These are phyloP conservation scores for Perizoma flavofasciatum DNA, from an alignment of 2,888 invertebrate genomes.

Conservation along the genomic window DNA sequence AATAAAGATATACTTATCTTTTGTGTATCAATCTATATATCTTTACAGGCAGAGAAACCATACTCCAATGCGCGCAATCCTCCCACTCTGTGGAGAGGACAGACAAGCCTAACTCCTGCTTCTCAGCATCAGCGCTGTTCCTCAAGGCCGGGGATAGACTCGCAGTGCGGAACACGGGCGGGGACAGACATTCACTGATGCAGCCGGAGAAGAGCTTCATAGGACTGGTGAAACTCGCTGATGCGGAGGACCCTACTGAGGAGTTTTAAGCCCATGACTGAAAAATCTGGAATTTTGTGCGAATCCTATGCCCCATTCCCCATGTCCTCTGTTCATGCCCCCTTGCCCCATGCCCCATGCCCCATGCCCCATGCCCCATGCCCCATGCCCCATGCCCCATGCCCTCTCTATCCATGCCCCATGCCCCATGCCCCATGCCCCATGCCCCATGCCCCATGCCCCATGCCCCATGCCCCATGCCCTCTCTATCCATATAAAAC, in stretches of 20 bases:
- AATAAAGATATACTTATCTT: too few relatives aligned
- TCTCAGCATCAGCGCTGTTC: slow-evolving; percentile 87
- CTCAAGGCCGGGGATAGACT: slow-evolving; percentile 86
- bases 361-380: too few relatives aligned
- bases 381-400: too few relatives aligned
- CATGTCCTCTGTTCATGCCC: too few relatives aligned
- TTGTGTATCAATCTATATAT: too few relatives aligned
- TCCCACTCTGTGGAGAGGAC: slow-evolving; percentile 80
- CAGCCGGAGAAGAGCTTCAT: slow-evolving; percentile 92
- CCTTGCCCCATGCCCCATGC: too few relatives aligned
- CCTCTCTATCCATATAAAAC: too few relatives aligned
- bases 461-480: too few relatives aligned
- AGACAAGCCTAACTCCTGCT: slow-evolving; percentile 89
- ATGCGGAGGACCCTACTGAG: slow-evolving; percentile 70
- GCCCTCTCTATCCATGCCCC: too few relatives aligned
- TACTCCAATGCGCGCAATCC: slow-evolving; percentile 90
- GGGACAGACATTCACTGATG: slow-evolving; percentile 87
- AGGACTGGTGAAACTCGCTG: slow-evolving; percentile 90
- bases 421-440: too few relatives aligned
- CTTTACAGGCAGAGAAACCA: slow-evolving; percentile 72
- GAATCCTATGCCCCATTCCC: too few relatives aligned
- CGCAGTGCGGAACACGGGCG: slow-evolving; percentile 87
- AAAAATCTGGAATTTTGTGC: neutral
- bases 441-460: too few relatives aligned
- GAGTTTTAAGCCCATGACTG: slow-evolving; percentile 53